Percentiles rank a stretch among this genome's conserved stretches.
Conservation (phyloP, 1,140 invertebrate species). For the Scylla paramamosain region DNA sequence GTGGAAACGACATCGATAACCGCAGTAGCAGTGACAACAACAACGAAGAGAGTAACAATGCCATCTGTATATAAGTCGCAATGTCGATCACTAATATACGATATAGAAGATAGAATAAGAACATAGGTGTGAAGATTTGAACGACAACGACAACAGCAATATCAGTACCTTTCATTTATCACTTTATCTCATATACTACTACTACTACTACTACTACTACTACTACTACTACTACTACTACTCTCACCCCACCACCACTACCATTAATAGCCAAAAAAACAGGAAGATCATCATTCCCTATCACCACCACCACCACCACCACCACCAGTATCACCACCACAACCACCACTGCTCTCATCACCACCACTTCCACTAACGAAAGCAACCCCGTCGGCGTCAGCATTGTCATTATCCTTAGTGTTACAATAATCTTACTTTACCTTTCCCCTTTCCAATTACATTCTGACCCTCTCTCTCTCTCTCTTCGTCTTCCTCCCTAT, state of each 20-base stretch:
- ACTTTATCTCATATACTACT: not conserved
- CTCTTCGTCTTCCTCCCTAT: not conserved
- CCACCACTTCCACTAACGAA: not conserved
- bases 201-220: slow-evolving; percentile 4
- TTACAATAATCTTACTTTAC: not conserved
- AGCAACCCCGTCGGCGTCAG: not conserved
- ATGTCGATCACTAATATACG: no score
- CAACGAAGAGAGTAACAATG: no score
- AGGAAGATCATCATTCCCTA: no score
- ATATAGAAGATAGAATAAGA: no score
- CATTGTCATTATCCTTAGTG: not conserved
- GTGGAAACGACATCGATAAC: no score
- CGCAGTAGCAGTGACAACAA: no score
- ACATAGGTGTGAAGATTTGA: no score
- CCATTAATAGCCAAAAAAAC: no score
- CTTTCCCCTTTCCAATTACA: not conserved
- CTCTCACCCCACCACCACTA: no score
- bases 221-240: slow-evolving; percentile 7
- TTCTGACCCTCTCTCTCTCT: not conserved
- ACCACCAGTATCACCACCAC: not conserved
- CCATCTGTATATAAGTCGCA: no score
- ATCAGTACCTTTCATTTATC: no score
- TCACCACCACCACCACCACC: not conserved
- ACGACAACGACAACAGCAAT: no score
- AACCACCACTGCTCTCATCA: not conserved